phyloP scores from a whole-genome alignment of 2,888 invertebrate genomes.

The Dendrolimus pini region DNA sequence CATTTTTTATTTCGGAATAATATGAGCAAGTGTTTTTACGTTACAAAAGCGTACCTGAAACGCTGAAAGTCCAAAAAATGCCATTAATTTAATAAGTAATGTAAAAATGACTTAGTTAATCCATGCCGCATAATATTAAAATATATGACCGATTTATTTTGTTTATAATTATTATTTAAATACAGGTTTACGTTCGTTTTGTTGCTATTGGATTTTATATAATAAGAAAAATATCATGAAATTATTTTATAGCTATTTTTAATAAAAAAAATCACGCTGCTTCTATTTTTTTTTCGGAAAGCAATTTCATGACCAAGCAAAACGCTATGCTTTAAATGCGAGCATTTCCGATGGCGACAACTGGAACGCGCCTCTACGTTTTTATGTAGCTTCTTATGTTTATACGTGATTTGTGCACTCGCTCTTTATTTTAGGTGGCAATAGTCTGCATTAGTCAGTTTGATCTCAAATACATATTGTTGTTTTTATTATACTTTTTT shows the following conservation, averaged over 20 bases:
- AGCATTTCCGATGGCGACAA: too few relatives aligned
- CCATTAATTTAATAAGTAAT: constrained; percentile 30
- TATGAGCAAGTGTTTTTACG: constrained; percentile 12
- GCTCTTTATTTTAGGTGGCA: constrained; percentile 44
- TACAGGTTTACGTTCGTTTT: too few relatives aligned
- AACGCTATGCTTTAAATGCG: too few relatives aligned
- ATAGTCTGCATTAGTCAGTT: constrained; percentile 36
- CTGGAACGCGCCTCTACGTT: too few relatives aligned
- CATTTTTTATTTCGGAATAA: background rate
- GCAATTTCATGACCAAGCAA: too few relatives aligned
- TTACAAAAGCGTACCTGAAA: constrained; percentile 29
- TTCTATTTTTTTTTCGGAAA: too few relatives aligned
- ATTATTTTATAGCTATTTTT: too few relatives aligned
- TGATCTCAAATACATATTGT: constrained; percentile 35
- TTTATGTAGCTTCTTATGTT: background rate
- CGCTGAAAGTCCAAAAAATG: constrained; percentile 30
- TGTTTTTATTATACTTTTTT: background rate
- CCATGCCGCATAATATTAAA: constrained; percentile 30
- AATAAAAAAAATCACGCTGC: too few relatives aligned
- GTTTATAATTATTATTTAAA: constrained; percentile 13
- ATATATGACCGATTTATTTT: constrained; percentile 19
- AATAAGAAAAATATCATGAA: too few relatives aligned
- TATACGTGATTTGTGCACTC: constrained; percentile 15
- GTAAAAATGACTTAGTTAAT: constrained; percentile 8
- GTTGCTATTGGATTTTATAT: too few relatives aligned